Evolutionary conservation across 2,888 invertebrate genomes (phyloP), one percentile per base, ranked within the genome.

Genomic region (Strigamia crassipes): DNA sequence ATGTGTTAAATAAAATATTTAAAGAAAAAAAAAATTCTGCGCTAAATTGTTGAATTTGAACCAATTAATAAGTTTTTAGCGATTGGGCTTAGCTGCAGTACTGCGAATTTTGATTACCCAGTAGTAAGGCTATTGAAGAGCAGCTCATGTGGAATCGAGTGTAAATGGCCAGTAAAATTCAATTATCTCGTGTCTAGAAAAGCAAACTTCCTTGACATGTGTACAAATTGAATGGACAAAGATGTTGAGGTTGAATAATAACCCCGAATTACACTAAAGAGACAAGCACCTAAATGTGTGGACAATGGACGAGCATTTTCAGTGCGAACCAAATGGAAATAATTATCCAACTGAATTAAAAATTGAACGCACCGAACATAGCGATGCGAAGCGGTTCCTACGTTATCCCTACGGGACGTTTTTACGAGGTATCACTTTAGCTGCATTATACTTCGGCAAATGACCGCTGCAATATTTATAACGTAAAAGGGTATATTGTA

Each of bases 191-290:
- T 73, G 31, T 27, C 73, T 73, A 23, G 15, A 27, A 73, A 73
- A 73, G 27, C 73, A 27, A 73, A 27, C 73, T 73, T 73, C 73
- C 73, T 73, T 73, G 73, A 73, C 51, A 18, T 12, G 73, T 73
- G 27, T 73, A 73, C 73, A 73, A 73, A 73, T 73, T 73, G 73
- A 73, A 73, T 73, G 73, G 73, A 73, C 73, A 73, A n/a, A 73
- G 73, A 73, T 73, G 73, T 73, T 73, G 31, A 73, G 23, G 15
- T 51, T 51, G 51, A 51, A 18, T 73, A 73, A 73, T 73, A 73
- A 27, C 73, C 12, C 31, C n/a, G 6, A 73, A 73, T 73, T 73
- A 73, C 13, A 3, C 73, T 51, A 18, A 18, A 15, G 18, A 51
- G 15, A 18, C 51, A 18, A 18, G 6, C 51, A 51, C 12, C 46